A percentile compares a stretch with the other conserved stretches of the same genome.
Evolutionary conservation across 1,140 invertebrate species (phyloP).

Genomic region (Drosophila albomicans): DNA sequence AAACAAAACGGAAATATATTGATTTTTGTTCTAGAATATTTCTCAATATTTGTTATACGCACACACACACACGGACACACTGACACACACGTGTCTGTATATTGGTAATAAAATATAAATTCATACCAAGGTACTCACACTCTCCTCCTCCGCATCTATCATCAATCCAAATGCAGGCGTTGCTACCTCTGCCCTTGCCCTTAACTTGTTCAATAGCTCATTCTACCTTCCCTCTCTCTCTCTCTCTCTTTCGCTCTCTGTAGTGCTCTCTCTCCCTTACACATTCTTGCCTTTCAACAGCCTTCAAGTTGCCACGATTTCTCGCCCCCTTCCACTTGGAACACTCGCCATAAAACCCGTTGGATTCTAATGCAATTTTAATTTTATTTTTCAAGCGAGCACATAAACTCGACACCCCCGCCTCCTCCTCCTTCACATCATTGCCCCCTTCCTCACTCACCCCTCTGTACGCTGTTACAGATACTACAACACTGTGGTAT

Average conservation of each 20-base stretch:
- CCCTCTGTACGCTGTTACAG: slow-evolving; percentile 15
- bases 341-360: slow-evolving; percentile 64
- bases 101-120: slow-evolving; percentile 78
- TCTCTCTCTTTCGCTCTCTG: not conserved
- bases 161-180: slow-evolving; percentile 66
- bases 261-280: slow-evolving; percentile 9
- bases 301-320: slow-evolving; percentile 73
- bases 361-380: slow-evolving; percentile 83
- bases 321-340: not conserved
- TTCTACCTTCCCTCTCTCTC: not conserved
- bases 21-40: slow-evolving; percentile 62
- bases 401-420: slow-evolving; percentile 67
- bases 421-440: not conserved
- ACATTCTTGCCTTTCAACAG: slow-evolving; percentile 64
- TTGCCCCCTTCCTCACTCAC: not conserved
- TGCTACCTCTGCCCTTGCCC: slow-evolving; percentile 13
- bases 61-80: not conserved
- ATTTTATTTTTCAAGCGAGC: slow-evolving; percentile 82
- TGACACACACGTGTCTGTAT: slow-evolving; percentile 16
- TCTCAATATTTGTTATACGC: slow-evolving; percentile 61
- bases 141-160: slow-evolving; percentile 41
- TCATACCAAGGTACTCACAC: slow-evolving; percentile 66
- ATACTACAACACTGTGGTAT: slow-evolving; percentile 15
- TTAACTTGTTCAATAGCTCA: slow-evolving; percentile 1
- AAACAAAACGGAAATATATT: slow-evolving; percentile 55